These are phyloP conservation scores for Phortica okadai DNA, from an alignment of 2,888 invertebrate species.

Conservation along the genomic window DNA sequence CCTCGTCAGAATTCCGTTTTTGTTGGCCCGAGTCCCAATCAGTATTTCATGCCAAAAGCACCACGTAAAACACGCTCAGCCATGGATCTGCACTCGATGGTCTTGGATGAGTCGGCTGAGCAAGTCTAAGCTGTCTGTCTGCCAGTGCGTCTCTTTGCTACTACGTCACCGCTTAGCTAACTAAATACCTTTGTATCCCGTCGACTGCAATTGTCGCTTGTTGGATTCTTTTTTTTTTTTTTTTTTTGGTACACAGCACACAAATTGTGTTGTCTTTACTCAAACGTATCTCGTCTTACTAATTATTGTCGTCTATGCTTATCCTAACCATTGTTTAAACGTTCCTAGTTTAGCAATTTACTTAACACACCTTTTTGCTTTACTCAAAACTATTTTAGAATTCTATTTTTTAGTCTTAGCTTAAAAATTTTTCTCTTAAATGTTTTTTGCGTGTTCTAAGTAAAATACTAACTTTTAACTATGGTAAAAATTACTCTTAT, in stretches of 20 bases:
- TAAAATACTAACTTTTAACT: too few relatives aligned
- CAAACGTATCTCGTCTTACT: too few relatives aligned
- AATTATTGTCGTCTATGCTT: too few relatives aligned
- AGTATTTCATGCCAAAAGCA: slow-evolving; percentile 82
- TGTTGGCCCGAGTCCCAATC: slow-evolving; percentile 82
- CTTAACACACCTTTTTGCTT: background rate
- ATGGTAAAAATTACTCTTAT: too few relatives aligned
- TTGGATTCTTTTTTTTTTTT: background rate
- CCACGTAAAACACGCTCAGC: slow-evolving; percentile 89
- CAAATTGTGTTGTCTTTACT: background rate
- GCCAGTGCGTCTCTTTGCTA: background rate
- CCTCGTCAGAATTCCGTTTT: slow-evolving; percentile 91
- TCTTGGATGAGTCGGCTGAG: slow-evolving; percentile 77
- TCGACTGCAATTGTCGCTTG: background rate
- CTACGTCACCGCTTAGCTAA: background rate
- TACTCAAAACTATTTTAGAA: background rate
- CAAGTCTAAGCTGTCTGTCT: slow-evolving; percentile 61
- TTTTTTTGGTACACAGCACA: background rate
- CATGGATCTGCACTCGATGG: slow-evolving; percentile 87
- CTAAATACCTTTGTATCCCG: slow-evolving; percentile 6
- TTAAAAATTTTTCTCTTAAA: too few relatives aligned
- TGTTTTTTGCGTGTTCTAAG: too few relatives aligned
- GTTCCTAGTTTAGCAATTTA: background rate
- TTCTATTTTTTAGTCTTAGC: background rate
- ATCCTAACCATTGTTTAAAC: too few relatives aligned